These are phyloP conservation scores for Malurus splendens DNA, from an alignment of 2,797 vertebrate genomes.

Conservation along the genomic window DNA sequence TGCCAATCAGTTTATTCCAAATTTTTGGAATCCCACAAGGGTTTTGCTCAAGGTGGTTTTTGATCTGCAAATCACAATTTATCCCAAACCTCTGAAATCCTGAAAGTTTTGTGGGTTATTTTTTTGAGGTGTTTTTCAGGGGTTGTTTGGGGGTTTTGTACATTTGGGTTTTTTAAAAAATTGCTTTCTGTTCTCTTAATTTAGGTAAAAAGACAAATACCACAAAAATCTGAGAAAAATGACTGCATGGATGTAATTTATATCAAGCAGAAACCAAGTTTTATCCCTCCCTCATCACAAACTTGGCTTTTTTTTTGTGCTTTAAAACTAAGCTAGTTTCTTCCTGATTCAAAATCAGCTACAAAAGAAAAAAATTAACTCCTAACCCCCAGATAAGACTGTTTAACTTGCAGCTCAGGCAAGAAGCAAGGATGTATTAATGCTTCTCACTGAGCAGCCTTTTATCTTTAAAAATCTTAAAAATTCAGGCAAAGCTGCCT, in stretches of 20 bases:
- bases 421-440: not conserved
- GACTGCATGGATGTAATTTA: fast-evolving
- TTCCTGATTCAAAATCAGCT: not conserved
- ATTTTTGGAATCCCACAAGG: fast-evolving
- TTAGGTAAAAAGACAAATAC: not conserved
- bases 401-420: not conserved
- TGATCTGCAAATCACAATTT: not conserved
- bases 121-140: not conserved
- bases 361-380: not conserved
- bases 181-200: not conserved
- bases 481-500: not conserved
- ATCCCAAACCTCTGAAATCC: not conserved
- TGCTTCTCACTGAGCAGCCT: not conserved
- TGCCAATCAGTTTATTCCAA: not conserved
- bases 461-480: not conserved
- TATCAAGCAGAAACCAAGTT: not conserved
- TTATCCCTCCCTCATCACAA: not conserved
- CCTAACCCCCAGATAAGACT: not conserved
- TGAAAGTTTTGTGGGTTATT: not conserved
- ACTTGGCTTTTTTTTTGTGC: not conserved
- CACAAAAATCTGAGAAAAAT: not conserved
- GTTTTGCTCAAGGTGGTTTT: not conserved
- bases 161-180: fast-evolving
- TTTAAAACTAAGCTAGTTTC: not conserved
- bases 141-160: fast-evolving